Evolutionary conservation across 2,113 vertebrate species (phyloP).

Genomic region (Clarias macrocephalus): DNA sequence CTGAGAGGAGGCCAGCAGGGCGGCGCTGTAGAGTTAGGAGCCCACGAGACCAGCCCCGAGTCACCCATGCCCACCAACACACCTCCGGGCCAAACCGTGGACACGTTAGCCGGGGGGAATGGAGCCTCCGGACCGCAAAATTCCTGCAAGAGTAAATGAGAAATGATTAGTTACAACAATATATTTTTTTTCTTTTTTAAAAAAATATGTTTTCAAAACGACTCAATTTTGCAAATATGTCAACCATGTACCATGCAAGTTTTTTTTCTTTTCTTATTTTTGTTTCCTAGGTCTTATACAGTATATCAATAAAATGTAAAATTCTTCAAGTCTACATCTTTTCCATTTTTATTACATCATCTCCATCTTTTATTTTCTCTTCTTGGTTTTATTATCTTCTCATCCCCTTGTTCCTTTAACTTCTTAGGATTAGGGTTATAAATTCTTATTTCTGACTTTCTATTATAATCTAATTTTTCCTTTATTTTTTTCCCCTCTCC

Average conservation of each 20-base stretch:
- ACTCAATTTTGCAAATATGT: not conserved
- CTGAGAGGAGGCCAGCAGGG: slow-evolving; percentile 83
- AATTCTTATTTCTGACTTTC: not conserved
- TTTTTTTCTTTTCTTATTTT: not conserved
- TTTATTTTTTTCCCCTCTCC: not conserved
- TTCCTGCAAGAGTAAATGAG: slow-evolving; percentile 72
- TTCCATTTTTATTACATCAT: not conserved
- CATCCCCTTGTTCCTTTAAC: not conserved
- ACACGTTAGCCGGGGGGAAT: slow-evolving; percentile 66
- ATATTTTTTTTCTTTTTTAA: not conserved
- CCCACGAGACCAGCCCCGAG: slow-evolving; percentile 81
- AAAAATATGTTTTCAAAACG: not conserved
- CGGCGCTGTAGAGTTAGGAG: slow-evolving; percentile 62
- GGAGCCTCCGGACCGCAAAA: slow-evolving; percentile 75
- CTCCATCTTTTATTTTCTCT: too few relatives aligned
- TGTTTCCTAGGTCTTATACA: not conserved
- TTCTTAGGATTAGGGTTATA: too few relatives aligned
- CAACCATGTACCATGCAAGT: not conserved
- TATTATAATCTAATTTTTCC: not conserved
- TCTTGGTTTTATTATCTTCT: not conserved
- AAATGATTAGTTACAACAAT: not conserved
- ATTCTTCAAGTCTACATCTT: not conserved
- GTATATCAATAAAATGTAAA: too few relatives aligned
- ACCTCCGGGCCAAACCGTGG: slow-evolving; percentile 65
- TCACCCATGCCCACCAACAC: slow-evolving; percentile 76